A percentile compares a stretch with the other conserved stretches of the same genome.
These are phyloP conservation scores for Leucophora obtusa DNA, from an alignment of 2,888 invertebrate species.

Conservation along the genomic window DNA sequence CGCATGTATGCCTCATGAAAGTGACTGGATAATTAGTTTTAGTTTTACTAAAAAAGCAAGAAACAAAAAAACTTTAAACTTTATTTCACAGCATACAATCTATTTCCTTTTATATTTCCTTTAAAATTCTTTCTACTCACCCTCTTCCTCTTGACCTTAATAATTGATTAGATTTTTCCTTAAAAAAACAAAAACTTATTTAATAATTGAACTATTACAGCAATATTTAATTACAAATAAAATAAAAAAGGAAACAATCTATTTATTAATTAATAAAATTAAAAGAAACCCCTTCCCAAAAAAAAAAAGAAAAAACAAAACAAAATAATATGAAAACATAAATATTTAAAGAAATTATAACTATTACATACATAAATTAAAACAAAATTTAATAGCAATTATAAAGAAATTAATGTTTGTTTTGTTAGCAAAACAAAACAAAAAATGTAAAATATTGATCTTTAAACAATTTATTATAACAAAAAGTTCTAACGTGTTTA, in stretches of 20 bases:
- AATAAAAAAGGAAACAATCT: background rate
- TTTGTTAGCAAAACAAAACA: background rate
- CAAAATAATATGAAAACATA: background rate
- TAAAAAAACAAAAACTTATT: background rate
- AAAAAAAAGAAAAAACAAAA: background rate
- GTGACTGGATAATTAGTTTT: conserved; percentile 70
- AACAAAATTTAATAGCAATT: background rate
- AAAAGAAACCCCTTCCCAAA: background rate
- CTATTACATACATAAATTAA: background rate
- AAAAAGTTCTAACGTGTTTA: conserved; percentile 10
- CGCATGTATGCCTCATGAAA: conserved; percentile 96
- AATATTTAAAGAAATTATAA: background rate
- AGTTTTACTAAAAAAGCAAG: conserved; percentile 46
- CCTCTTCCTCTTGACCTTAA: conserved; percentile 2
- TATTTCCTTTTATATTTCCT: background rate
- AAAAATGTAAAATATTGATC: conserved; percentile 50
- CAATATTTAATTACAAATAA: conserved; percentile 28
- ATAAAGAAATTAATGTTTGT: background rate
- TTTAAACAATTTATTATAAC: conserved; percentile 34
- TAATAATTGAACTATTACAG: conserved; percentile 13
- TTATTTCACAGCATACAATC: background rate
- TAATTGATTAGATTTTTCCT: conserved; percentile 3
- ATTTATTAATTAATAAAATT: conserved; percentile 19
- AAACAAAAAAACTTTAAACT: conserved; percentile 29
- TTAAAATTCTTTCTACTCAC: background rate